Conservation (phyloP, 1,140 invertebrate species). For the Drosophila fuyamai region DNA sequence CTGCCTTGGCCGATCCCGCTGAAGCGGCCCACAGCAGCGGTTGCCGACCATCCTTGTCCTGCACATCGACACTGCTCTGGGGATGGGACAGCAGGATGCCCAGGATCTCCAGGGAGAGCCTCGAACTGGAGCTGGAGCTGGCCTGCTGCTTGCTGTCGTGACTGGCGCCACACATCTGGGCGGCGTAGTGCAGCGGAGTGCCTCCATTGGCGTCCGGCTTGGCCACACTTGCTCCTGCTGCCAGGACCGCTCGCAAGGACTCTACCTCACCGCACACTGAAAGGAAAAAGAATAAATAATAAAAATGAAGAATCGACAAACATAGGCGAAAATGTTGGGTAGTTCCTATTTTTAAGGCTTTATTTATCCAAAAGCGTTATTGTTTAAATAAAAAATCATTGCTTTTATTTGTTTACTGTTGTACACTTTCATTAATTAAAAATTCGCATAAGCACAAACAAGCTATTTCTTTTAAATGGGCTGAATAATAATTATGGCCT, state of each 20-base stretch:
- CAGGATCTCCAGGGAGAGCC: constrained; percentile 92
- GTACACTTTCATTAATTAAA: background rate
- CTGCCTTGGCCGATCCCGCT: constrained; percentile 96
- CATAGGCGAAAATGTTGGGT: no score
- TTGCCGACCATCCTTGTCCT: constrained; percentile 95
- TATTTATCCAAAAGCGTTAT: no score
- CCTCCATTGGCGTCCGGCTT: constrained; percentile 97
- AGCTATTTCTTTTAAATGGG: background rate
- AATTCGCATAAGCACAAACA: background rate
- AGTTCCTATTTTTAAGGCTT: no score
- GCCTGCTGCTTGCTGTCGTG: constrained; percentile 87
- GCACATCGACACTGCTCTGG: constrained; percentile 92
- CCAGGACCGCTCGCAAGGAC: constrained; percentile 92
- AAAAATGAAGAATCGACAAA: no score
- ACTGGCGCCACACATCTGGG: constrained; percentile 95
- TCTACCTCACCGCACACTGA: constrained; percentile 95
- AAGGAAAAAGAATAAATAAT: background rate
- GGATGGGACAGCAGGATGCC: constrained; percentile 92
- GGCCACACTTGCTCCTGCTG: constrained; percentile 92
- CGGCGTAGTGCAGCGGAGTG: constrained; percentile 98
- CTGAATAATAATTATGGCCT: background rate
- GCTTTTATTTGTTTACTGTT: background rate
- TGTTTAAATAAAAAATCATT: no score
- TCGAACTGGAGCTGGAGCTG: constrained; percentile 57
- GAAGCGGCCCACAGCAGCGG: constrained; percentile 98